Percentiles rank a stretch among this genome's conserved stretches.
Conservation (phyloP, 1,140 invertebrate genomes). For the Drosophila kurseongensis region DNA sequence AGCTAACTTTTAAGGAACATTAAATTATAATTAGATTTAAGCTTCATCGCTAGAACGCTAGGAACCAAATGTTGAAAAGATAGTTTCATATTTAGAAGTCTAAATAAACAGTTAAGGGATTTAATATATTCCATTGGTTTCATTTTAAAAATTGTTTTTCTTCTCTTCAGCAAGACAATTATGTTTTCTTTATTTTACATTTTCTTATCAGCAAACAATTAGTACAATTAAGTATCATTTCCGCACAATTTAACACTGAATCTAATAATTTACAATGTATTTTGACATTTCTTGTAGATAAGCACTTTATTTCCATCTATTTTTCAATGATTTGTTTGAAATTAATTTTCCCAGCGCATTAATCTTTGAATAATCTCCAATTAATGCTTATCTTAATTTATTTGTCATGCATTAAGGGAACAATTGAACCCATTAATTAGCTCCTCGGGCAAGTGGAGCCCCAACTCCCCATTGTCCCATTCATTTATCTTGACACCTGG, state of each 20-base stretch:
- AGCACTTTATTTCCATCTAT: too few species aligned
- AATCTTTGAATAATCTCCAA: constrained; percentile 5
- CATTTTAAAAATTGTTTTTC: neutral
- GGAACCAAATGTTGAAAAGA: too few species aligned
- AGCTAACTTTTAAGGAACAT: too few species aligned
- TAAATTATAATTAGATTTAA: too few species aligned
- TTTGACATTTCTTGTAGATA: neutral
- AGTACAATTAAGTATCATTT: neutral
- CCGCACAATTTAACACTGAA: neutral
- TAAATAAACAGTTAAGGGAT: too few species aligned
- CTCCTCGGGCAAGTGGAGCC: constrained; percentile 22
- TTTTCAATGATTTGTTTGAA: constrained; percentile 11
- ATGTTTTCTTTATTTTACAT: neutral
- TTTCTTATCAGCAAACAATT: constrained; percentile 4
- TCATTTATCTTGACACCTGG: constrained; percentile 65
- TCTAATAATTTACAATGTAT: neutral
- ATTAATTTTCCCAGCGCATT: neutral
- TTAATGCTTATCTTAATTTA: constrained; percentile 24
- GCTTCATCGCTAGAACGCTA: too few species aligned
- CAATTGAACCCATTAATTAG: constrained; percentile 67
- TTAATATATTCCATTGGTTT: too few species aligned
- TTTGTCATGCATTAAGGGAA: constrained; percentile 18
- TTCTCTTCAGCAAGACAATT: neutral
- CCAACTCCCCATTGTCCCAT: constrained; percentile 41
- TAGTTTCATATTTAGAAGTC: too few species aligned